A percentile compares a stretch with the other conserved stretches of the same genome.
These are phyloP conservation scores for Daphoenositta chrysoptera DNA, from an alignment of 2,113 vertebrate genomes.

Conservation along the genomic window DNA sequence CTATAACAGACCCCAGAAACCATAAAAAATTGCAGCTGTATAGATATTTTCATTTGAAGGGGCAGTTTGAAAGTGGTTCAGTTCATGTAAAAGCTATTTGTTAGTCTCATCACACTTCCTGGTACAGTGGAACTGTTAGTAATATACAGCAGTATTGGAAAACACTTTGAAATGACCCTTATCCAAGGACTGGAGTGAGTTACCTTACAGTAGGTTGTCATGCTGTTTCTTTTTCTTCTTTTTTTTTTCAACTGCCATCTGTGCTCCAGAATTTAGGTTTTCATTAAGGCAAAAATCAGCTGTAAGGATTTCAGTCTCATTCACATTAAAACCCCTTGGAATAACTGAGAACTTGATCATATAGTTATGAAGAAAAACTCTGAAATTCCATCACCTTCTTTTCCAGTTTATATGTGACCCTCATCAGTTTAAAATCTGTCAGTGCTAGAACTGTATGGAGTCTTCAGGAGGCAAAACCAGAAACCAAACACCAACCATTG, in stretches of 20 bases:
- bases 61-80: background rate
- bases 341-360: background rate
- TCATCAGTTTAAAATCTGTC: background rate
- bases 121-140: background rate
- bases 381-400: background rate
- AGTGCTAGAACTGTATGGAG: background rate
- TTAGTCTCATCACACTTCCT: background rate
- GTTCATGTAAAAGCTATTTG: background rate
- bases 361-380: background rate
- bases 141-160: background rate
- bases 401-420: background rate
- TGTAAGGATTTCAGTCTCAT: background rate
- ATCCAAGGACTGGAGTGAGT: slow-evolving; percentile 17
- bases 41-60: background rate
- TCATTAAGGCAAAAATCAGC: slow-evolving; percentile 44
- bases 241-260: slow-evolving; percentile 50
- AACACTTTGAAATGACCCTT: background rate
- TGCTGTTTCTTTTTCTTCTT: slow-evolving; percentile 45
- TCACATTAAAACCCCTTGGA: background rate
- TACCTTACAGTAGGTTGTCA: slow-evolving; percentile 37
- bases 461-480: background rate
- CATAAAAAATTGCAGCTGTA: background rate
- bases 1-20: background rate
- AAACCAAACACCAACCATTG: background rate
- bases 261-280: slow-evolving; percentile 44